Conservation (phyloP, 2,888 invertebrate genomes). For the Ophraella communa region DNA sequence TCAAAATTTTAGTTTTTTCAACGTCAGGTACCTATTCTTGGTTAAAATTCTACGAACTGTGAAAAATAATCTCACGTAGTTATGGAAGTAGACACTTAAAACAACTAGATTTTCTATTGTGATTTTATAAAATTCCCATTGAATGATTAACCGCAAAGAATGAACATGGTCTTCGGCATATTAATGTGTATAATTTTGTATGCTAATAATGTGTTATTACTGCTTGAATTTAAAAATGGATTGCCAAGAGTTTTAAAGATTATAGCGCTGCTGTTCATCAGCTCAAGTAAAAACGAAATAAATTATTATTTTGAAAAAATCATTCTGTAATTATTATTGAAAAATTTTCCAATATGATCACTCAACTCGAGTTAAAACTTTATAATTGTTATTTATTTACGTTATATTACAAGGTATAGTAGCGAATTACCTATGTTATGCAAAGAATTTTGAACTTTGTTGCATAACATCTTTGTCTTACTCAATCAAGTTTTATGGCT, state of each 20-base stretch:
- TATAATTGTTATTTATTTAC: not conserved
- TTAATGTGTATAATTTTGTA: slow-evolving; percentile 30
- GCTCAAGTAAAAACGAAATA: not conserved
- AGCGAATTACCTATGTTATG: too few species aligned
- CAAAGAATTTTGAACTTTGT: too few species aligned
- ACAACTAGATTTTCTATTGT: slow-evolving; percentile 17
- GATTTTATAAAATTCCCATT: slow-evolving; percentile 24
- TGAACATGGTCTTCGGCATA: slow-evolving; percentile 21
- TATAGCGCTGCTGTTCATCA: slow-evolving; percentile 8
- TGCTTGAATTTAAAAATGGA: slow-evolving; percentile 20
- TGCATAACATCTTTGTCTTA: too few species aligned
- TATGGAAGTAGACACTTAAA: slow-evolving; percentile 10
- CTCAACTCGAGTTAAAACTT: too few species aligned
- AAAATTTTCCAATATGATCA: not conserved
- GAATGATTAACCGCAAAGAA: slow-evolving; percentile 25
- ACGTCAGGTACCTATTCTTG: not conserved
- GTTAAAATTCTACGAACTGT: not conserved
- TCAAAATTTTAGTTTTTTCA: not conserved
- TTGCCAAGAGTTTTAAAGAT: slow-evolving; percentile 19
- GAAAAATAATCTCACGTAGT: slow-evolving; percentile 7
- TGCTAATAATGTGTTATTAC: slow-evolving; percentile 24
- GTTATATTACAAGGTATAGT: not conserved
- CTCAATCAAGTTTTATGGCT: too few species aligned
- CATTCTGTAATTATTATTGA: not conserved
- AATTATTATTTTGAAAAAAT: slow-evolving; percentile 7